Evolutionary conservation across 2,888 invertebrate species (phyloP), one percentile per base, ranked within the genome.

Genomic region (Acrobasis consociella): DNA sequence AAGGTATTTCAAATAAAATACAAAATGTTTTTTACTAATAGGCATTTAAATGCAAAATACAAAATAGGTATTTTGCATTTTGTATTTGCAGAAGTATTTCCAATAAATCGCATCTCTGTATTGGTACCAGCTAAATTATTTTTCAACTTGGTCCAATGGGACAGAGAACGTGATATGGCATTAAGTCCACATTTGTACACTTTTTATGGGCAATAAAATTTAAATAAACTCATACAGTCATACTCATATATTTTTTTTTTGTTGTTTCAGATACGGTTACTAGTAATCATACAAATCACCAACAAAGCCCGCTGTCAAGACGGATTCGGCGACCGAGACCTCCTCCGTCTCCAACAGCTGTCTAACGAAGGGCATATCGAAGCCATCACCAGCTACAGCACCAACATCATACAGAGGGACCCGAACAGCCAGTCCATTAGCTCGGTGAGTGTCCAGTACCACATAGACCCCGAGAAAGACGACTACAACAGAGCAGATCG

Each of bases 231-330:
- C 2, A 50, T 50, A 17, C 59, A 49, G 55, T 58, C n/a, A n/a
- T n/a, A n/a, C n/a, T n/a, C n/a, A n/a, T n/a, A n/a, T n/a, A n/a
- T n/a, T n/a, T n/a, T 22, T 65, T 74, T 69, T 73, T 69, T 76
- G 74, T 73, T 64, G 66, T 93, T 91, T 64, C 92, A 93, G 93
- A 87, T 92, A 86, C 86, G 87, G 86, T 81, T 89, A 83, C 83
- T 93, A 85, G 85, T 87, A 79, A 76, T 86, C 72, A 78, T 85
- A 73, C 79, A 86, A 76, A 69, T 87, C 66, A 73, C 85, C 72
- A 75, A 77, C 68, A 75, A 72, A 66, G 76, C 74, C 67, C 76
- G 76, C 77, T 86, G 89, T 78, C 91, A 92, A 80, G 87, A 92
- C 82, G 87, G 84, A 67, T 90, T 81, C 74, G 73, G 81, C 67